phyloP scores from a whole-genome alignment of 2,113 vertebrate genomes.

The Micronisus gabar region DNA sequence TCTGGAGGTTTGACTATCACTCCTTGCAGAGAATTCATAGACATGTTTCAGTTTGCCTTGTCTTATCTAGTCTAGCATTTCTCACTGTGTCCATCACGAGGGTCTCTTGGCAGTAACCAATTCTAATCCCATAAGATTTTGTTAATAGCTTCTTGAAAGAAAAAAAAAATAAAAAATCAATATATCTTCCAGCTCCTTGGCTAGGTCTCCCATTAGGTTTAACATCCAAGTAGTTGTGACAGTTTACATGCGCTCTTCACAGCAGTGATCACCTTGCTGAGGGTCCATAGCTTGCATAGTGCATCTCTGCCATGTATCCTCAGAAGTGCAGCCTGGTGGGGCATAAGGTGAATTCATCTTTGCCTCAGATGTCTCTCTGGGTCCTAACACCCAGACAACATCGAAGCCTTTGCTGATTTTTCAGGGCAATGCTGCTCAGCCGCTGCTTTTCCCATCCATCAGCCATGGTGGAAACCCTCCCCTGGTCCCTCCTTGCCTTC shows the following conservation, averaged over 20 bases:
- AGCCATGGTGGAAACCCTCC: background rate
- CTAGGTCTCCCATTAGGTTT: background rate
- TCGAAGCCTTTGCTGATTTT: background rate
- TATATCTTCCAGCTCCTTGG: background rate
- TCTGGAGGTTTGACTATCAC: background rate
- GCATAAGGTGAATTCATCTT: background rate
- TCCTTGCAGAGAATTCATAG: background rate
- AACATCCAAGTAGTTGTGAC: background rate
- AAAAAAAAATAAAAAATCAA: background rate
- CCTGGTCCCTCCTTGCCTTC: background rate
- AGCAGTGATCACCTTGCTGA: accelerated
- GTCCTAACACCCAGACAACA: background rate
- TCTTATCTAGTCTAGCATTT: background rate
- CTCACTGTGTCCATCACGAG: background rate
- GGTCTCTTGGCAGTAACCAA: slow-evolving; percentile 9
- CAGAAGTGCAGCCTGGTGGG: background rate
- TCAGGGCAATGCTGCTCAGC: background rate
- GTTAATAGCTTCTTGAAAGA: background rate
- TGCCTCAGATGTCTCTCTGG: background rate
- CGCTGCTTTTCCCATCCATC: background rate
- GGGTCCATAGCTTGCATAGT: background rate
- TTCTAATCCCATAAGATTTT: slow-evolving; percentile 9
- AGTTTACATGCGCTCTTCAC: accelerated
- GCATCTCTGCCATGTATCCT: background rate
- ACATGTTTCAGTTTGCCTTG: background rate